Percentiles rank a stretch among this genome's conserved stretches.
Conservation (phyloP, 2,113 vertebrate genomes). For the Epinephelus fuscoguttatus region DNA sequence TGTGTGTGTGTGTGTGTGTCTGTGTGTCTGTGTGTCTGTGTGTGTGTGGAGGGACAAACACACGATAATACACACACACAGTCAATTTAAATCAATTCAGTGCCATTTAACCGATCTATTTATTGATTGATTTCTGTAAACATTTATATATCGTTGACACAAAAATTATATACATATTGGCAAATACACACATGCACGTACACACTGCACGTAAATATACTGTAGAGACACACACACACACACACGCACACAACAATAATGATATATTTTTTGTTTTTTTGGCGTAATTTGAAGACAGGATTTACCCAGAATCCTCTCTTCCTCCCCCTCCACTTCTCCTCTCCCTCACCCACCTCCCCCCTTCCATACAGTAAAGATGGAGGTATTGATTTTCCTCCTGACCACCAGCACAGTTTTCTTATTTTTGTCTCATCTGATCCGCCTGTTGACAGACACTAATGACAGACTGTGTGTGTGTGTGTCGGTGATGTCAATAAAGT, state of each 20-base stretch:
- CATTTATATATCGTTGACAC: neutral
- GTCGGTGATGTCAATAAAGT: neutral
- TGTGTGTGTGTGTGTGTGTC: constrained; percentile 2
- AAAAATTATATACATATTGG: neutral
- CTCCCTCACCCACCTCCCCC: neutral
- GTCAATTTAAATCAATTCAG: neutral
- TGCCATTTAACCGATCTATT: neutral
- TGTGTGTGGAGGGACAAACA: neutral
- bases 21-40: constrained; percentile 24
- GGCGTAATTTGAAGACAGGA: constrained; percentile 6
- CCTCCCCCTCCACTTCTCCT: neutral
- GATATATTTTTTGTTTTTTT: constrained; percentile 4
- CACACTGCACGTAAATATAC: neutral
- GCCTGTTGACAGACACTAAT: constrained; percentile 59
- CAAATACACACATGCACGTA: neutral
- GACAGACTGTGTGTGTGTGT: neutral
- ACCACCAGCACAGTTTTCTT: constrained; percentile 69
- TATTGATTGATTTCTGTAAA: constrained; percentile 9
- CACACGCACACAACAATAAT: neutral
- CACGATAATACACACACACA: neutral
- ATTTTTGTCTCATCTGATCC: constrained; percentile 74
- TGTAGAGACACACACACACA: neutral
- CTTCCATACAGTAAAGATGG: constrained; percentile 59
- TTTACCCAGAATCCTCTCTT: constrained; percentile 53
- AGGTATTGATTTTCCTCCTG: constrained; percentile 76